Evolutionary conservation across 2,888 invertebrate genomes (phyloP), one percentile per base, ranked within the genome.

Genomic region (Acrocyrtus sp.): DNA sequence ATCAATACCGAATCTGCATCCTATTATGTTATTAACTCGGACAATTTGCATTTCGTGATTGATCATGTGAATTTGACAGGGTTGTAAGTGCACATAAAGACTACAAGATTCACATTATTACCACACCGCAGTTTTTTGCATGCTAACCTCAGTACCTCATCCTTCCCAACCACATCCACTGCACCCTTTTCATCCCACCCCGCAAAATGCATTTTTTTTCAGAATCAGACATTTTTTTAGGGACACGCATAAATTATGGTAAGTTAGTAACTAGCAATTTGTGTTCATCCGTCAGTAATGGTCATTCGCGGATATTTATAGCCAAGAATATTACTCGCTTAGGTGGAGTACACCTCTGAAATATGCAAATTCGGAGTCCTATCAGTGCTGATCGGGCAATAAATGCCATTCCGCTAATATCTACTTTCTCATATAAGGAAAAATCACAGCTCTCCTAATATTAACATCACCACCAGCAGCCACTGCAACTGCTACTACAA

Each of bases 21-120:
- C 41, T 45, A 62, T 62, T 53, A 48, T 41, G 19, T 34, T 8
- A 65, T n/a, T n/a, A n/a, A n/a, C 17, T 41, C 6, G 45, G 15
- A 21, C 45, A 56, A 56, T 66, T 57, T 66, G 39, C 43, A 57
- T 66, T 57, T 57, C 48, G 57, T 57, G 66, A 57, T 58, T 66
- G 66, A 66, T 66, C 66, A 66, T 66, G 48, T 47, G 48, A 27
- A 39, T 57, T 66, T 66, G 66, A 66, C 66, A 66, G 50, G 66
- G 21, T 48, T 50, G 57, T 50, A 66, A 66, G 34, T 5, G 6
- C 34, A 34, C 5, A 12, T 34, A 34, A 34, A 34, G 12, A 34
- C 12, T 34, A 34, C 12, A 34, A 34, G 12, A 34, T 34, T 34
- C 12, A 34, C 34, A 34, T 34, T 34, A 8, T 34, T 34, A 34